Evolutionary conservation across 2,888 invertebrate genomes (phyloP), one percentile per base, ranked within the genome.

Genomic region (Ormyrus thymus): DNA sequence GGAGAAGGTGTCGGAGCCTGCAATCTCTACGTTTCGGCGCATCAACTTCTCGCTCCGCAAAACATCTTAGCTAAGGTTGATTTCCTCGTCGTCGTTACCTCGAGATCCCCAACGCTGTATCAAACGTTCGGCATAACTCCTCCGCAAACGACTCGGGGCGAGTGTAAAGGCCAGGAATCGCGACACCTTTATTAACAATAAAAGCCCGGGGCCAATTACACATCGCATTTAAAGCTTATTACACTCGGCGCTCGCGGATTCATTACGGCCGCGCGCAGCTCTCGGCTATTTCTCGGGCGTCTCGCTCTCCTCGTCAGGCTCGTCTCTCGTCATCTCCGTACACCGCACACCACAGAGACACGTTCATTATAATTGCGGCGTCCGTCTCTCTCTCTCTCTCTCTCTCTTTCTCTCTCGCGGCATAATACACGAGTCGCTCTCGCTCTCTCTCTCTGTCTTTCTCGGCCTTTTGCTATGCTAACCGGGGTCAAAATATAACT

Each of bases 401-500:
- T 29, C 15, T 65, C 65, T 51, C 48, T 53, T 13, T 29, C 15
- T 65, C 65, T 7, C 29, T 13, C 4, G 46, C 7, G 15, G 56
- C n/a, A 69, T 69, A 69, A 69, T 69, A 48, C 15, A 69, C 56
- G 13, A 43, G 1, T 51, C 51, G 51, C n/a, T 11, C 10, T 56
- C 83, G 83, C 83, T 85, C 86, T 87, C 84, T 85, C 84, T 84
- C 86, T 83, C 85, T 29, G 4, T 87, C 84, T 85, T 84, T 84
- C 86, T 83, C 85, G 50, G 4, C 0, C 76, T 86, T 87, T 89
- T 88, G 85, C 86, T 88, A 89, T 89, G 89, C 85, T 88, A 89
- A 89, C 87, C 81, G 86, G 86, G 88, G 89, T 89, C 87, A 88
- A 86, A 88, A 88, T 87, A 86, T 87, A 86, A 86, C 82, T 85